These are phyloP conservation scores for Nezara viridula DNA, from an alignment of 2,888 invertebrate species.

Conservation along the genomic window DNA sequence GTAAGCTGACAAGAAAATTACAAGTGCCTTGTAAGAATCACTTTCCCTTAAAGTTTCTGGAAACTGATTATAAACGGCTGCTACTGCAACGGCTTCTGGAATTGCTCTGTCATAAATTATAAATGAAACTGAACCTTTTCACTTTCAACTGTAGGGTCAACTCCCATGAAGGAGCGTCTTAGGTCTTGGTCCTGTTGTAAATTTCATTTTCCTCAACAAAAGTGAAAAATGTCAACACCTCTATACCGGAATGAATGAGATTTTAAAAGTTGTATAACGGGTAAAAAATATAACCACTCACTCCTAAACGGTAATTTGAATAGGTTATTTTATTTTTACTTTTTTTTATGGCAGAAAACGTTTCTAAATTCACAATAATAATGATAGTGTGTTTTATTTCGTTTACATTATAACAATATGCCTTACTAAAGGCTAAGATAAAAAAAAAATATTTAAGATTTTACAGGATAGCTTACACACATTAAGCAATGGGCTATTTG, in stretches of 20 bases:
- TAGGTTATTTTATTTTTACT: too few relatives aligned
- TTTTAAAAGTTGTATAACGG: not conserved
- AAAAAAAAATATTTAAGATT: too few relatives aligned
- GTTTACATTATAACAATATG: too few relatives aligned
- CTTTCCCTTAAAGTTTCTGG: not conserved
- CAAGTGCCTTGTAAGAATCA: not conserved
- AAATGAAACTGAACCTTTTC: not conserved
- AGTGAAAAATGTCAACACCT: not conserved
- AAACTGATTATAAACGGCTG: not conserved
- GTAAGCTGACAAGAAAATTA: not conserved
- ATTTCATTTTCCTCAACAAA: constrained; percentile 8
- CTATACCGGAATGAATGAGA: not conserved
- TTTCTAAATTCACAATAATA: too few relatives aligned
- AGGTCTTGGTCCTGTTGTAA: not conserved
- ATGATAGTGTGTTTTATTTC: too few relatives aligned
- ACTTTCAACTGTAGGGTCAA: not conserved
- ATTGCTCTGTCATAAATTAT: not conserved
- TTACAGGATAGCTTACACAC: too few relatives aligned
- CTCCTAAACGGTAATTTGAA: too few relatives aligned
- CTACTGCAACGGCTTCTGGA: not conserved
- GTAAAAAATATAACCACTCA: too few relatives aligned
- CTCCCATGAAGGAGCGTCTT: not conserved
- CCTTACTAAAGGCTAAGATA: too few relatives aligned
- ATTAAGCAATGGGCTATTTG: too few relatives aligned
- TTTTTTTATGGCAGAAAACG: too few relatives aligned